Percentiles rank a stretch among this genome's conserved stretches.
Evolutionary conservation across 2,888 invertebrate genomes (phyloP).

Genomic region (Phyllotreta striolata): DNA sequence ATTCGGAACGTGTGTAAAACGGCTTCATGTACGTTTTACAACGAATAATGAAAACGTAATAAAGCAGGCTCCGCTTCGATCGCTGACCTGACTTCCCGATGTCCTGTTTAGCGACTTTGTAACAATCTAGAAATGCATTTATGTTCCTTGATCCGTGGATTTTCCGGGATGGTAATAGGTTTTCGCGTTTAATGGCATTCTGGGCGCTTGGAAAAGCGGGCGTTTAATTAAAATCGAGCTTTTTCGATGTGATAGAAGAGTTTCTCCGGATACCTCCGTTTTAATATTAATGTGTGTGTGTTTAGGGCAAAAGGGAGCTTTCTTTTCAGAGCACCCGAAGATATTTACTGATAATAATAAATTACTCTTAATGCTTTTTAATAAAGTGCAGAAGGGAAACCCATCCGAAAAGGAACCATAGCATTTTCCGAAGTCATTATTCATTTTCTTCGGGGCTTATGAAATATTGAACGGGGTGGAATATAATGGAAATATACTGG

Average conservation of each 20-base stretch:
- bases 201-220: too few species aligned
- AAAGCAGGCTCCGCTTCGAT: conserved; percentile 13
- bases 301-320: neutral
- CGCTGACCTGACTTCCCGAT: conserved; percentile 23
- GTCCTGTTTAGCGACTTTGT: conserved; percentile 24
- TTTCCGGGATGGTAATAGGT: conserved; percentile 9
- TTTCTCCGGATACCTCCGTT: too few species aligned
- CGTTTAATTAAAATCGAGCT: too few species aligned
- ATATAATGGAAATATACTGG: conserved; percentile 49
- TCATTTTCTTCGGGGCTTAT: conserved; percentile 50
- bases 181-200: conserved; percentile 1
- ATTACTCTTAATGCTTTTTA: conserved; percentile 46
- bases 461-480: conserved; percentile 49
- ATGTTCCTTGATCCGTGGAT: conserved; percentile 11
- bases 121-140: conserved; percentile 19
- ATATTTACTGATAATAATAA: conserved; percentile 41
- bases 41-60: conserved; percentile 14
- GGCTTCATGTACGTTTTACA: conserved; percentile 17
- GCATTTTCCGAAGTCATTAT: conserved; percentile 44
- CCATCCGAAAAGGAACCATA: conserved; percentile 35
- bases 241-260: too few species aligned
- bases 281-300: conserved; percentile 10
- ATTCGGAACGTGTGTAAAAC: conserved; percentile 7
- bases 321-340: neutral
- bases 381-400: conserved; percentile 43